phyloP scores from a whole-genome alignment of 2,888 invertebrate species.

The Meteorus cinctellus region DNA sequence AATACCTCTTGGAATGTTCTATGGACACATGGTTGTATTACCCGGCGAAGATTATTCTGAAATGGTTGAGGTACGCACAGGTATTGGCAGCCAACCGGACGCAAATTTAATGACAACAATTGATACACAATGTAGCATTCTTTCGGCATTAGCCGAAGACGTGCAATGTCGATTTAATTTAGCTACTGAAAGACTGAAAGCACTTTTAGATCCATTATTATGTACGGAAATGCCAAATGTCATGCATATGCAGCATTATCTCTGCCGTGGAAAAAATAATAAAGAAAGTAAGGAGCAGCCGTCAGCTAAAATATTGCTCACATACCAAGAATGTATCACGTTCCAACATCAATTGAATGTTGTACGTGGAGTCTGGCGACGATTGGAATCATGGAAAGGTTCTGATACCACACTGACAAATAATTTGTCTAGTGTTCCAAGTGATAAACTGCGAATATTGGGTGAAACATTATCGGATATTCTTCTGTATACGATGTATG shows the following conservation, averaged over 20 bases:
- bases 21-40: constrained; percentile 89
- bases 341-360: constrained; percentile 93
- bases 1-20: constrained; percentile 94
- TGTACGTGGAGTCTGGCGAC: constrained; percentile 83
- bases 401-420: constrained; percentile 71
- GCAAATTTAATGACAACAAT: constrained; percentile 67
- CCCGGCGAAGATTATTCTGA: constrained; percentile 75
- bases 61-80: constrained; percentile 60
- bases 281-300: constrained; percentile 78
- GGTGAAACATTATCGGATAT: constrained; percentile 89
- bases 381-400: constrained; percentile 78
- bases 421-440: constrained; percentile 79
- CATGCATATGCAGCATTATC: constrained; percentile 88
- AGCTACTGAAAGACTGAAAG: constrained; percentile 88
- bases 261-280: constrained; percentile 74
- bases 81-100: constrained; percentile 63
- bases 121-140: constrained; percentile 78
- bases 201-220: constrained; percentile 84
- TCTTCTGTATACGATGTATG: constrained; percentile 82
- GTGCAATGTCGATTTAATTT: constrained; percentile 85
- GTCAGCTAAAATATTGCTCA: constrained; percentile 77
- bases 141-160: constrained; percentile 84
- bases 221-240: constrained; percentile 88
- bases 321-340: constrained; percentile 87
- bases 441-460: constrained; percentile 88